These are phyloP conservation scores for Mongoloraphidia duomilia DNA, from an alignment of 2,888 invertebrate species.

Conservation along the genomic window DNA sequence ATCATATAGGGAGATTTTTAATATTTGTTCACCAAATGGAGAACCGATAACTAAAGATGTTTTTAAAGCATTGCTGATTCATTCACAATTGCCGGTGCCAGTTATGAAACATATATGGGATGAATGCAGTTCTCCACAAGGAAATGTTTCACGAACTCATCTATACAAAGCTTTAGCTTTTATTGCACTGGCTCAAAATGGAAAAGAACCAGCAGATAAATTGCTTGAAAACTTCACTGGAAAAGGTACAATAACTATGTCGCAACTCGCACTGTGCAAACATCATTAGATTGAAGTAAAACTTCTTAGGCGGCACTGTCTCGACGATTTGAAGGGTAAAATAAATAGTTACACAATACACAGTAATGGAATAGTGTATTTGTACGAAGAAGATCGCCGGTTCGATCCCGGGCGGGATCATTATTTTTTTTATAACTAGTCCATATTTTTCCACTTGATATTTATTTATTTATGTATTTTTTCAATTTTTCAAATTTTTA, in stretches of 20 bases:
- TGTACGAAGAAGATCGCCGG: no score
- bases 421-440: no score
- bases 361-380: no score
- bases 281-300: no score
- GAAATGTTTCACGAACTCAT: slow-evolving; percentile 34
- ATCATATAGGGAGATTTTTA: slow-evolving; percentile 38
- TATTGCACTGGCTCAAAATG: slow-evolving; percentile 41
- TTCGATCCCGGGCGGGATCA: no score
- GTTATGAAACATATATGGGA: slow-evolving; percentile 39
- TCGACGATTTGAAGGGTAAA: no score
- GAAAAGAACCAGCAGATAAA: slow-evolving; percentile 37
- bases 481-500: no score
- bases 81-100: slow-evolving; percentile 33
- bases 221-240: slow-evolving; percentile 35
- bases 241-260: slow-evolving; percentile 21
- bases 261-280: no score
- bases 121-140: slow-evolving; percentile 33
- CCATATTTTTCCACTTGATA: no score
- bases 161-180: slow-evolving; percentile 41
- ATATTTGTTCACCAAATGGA: slow-evolving; percentile 36
- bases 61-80: slow-evolving; percentile 35
- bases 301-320: no score
- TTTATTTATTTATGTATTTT: no score
- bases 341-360: no score
- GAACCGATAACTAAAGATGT: slow-evolving; percentile 37